Conservation (phyloP, 2,888 invertebrate genomes). For the Tinea semifulvella region DNA sequence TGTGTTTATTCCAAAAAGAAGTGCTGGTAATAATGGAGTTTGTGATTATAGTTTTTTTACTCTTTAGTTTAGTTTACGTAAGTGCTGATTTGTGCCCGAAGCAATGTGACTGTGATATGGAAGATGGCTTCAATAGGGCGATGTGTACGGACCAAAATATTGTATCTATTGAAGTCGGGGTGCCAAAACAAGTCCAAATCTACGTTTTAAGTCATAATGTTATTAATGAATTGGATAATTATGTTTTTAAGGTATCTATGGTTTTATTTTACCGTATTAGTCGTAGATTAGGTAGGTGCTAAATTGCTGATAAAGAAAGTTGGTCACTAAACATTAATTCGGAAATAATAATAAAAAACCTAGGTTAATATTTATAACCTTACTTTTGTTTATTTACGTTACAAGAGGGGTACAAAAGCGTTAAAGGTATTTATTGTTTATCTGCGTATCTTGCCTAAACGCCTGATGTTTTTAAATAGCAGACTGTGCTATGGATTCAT, state of each 20-base stretch:
- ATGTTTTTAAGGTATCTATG: slow-evolving; percentile 64
- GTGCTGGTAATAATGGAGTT: slow-evolving; percentile 8
- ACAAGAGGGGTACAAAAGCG: too few species aligned
- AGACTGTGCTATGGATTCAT: too few species aligned
- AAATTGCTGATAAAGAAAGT: too few species aligned
- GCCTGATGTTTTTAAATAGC: too few species aligned
- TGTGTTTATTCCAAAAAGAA: background rate
- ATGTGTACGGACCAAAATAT: slow-evolving; percentile 66
- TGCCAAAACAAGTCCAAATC: slow-evolving; percentile 66
- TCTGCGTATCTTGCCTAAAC: too few species aligned
- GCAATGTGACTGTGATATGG: slow-evolving; percentile 64
- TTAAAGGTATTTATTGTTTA: too few species aligned
- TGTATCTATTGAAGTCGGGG: slow-evolving; percentile 65
- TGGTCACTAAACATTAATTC: too few species aligned
- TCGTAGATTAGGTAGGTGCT: too few species aligned
- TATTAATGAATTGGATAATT: slow-evolving; percentile 68
- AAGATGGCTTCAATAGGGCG: slow-evolving; percentile 56
- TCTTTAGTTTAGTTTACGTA: slow-evolving; percentile 21
- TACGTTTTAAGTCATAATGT: slow-evolving; percentile 70
- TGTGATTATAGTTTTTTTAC: background rate
- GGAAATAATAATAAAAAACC: too few species aligned
- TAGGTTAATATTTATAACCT: too few species aligned
- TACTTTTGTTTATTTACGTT: too few species aligned
- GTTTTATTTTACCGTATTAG: too few species aligned
- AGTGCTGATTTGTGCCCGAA: slow-evolving; percentile 50